Percentiles rank a stretch among this genome's conserved stretches.
Evolutionary conservation across 35 echinoderm and acorn worm species (phyloP).

Genomic region (Ophioderma brevispina): DNA sequence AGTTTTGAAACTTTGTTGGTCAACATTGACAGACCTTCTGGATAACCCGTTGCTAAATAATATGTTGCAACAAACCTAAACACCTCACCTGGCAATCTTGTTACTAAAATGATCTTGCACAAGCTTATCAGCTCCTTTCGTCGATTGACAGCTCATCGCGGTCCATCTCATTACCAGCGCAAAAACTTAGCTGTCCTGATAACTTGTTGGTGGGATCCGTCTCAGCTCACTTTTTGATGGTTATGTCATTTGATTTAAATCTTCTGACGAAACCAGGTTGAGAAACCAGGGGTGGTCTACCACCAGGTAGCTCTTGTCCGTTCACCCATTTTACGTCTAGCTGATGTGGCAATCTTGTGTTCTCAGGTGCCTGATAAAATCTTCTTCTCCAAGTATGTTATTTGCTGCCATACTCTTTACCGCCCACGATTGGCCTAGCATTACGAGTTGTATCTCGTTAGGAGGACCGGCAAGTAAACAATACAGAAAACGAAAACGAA

Average conservation of each 20-base stretch:
- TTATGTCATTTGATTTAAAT: neutral
- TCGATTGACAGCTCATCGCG: neutral
- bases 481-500: neutral
- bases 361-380: neutral
- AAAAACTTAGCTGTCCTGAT: neutral
- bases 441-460: neutral
- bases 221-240: neutral
- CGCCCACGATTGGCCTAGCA: neutral
- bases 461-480: neutral
- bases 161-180: neutral
- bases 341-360: neutral
- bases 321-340: neutral
- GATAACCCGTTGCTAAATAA: too few species aligned
- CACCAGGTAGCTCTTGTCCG: neutral
- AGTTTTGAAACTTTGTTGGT: too few species aligned
- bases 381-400: neutral
- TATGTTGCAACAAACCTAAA: neutral
- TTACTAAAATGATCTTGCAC: neutral
- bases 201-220: neutral
- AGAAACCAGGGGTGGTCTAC: neutral
- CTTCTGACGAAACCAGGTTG: neutral
- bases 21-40: too few species aligned
- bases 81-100: neutral
- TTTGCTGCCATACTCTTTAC: neutral
- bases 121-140: neutral